Conservation (phyloP, 2,113 vertebrate species). For the Lota lota region DNA sequence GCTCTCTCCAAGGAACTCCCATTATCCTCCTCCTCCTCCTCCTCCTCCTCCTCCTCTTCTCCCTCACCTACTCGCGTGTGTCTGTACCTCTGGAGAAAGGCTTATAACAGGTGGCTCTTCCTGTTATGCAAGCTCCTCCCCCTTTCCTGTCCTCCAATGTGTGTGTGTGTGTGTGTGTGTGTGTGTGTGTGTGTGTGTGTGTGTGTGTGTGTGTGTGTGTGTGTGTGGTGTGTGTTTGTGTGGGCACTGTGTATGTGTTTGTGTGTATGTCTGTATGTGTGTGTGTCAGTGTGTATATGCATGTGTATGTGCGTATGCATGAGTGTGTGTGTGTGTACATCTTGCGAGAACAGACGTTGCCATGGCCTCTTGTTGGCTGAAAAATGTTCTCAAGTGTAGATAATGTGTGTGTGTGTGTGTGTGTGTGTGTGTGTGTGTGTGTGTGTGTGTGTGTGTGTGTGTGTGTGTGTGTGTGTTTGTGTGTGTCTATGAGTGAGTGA, state of each 20-base stretch:
- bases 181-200: not conserved
- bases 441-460: constrained; percentile 5
- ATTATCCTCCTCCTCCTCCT: constrained; percentile 11
- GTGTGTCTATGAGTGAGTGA: not conserved
- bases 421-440: constrained; percentile 14
- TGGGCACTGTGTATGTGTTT: not conserved
- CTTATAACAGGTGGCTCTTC: constrained; percentile 66
- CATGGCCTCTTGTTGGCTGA: constrained; percentile 49
- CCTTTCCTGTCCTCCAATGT: constrained; percentile 19
- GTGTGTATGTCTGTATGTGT: no score
- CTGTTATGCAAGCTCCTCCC: constrained; percentile 20
- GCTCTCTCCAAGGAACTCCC: constrained; percentile 57
- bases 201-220: not conserved
- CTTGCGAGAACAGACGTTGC: constrained; percentile 42
- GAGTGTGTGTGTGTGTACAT: constrained; percentile 18
- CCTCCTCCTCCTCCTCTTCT: constrained; percentile 22
- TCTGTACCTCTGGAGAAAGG: constrained; percentile 55
- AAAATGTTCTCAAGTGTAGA: constrained; percentile 43
- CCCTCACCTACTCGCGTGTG: not conserved
- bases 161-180: constrained; percentile 17
- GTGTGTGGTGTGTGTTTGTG: not conserved
- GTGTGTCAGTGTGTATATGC: not conserved
- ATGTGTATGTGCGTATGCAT: constrained; percentile 4
- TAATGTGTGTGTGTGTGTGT: not conserved
- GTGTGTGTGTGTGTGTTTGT: constrained; percentile 1